A percentile compares a stretch with the other conserved stretches of the same genome.
These are phyloP conservation scores for Nannoperca australis DNA, from an alignment of 2,797 vertebrate species.

Conservation along the genomic window DNA sequence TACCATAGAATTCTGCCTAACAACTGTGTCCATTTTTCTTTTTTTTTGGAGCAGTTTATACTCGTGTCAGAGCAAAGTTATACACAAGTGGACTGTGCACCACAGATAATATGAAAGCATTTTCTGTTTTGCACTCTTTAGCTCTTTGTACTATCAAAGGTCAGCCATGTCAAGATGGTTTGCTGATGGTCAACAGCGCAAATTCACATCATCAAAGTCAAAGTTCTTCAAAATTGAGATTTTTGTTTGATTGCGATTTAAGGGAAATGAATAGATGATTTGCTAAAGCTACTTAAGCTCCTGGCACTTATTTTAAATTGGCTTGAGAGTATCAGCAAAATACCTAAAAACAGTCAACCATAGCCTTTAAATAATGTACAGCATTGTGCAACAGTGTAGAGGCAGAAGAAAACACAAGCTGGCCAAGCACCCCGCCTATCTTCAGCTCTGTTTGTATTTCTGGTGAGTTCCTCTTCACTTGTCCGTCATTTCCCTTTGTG, in stretches of 20 bases:
- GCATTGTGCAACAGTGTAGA: conserved; percentile 14
- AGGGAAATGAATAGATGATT: background rate
- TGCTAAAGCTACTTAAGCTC: background rate
- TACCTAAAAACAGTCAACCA: background rate
- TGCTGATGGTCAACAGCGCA: background rate
- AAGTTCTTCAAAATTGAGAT: background rate
- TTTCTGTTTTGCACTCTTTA: background rate
- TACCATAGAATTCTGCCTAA: background rate
- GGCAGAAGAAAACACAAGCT: background rate
- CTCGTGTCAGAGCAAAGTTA: background rate
- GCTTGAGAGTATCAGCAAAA: background rate
- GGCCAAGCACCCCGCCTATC: background rate
- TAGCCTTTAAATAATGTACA: background rate
- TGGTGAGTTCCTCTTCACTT: background rate
- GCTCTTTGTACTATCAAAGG: too few species aligned
- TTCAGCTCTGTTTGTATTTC: background rate
- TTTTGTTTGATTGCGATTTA: too few species aligned
- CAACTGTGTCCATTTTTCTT: background rate
- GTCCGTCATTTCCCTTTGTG: conserved; percentile 77
- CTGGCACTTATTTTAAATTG: background rate
- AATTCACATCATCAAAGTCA: background rate
- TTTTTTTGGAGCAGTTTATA: background rate
- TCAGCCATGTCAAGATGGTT: background rate
- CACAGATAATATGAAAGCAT: background rate
- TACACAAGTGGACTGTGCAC: too few species aligned